Base-by-base conservation (phyloP, 2,888 invertebrate genomes). In the Nymphalis polychloros region DNA sequence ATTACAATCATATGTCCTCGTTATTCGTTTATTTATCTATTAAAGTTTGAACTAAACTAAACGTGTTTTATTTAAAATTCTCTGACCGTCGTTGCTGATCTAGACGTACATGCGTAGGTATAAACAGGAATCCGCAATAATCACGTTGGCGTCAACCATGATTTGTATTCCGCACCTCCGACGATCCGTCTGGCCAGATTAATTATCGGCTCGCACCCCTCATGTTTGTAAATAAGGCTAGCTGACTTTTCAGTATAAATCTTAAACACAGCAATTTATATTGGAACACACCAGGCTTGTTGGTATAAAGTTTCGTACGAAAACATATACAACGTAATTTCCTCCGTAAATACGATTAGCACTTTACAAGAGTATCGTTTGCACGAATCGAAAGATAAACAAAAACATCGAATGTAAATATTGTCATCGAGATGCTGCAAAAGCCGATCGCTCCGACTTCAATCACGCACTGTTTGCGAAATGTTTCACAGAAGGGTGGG, bases 211-310 rank as follows among this genome's bases (percentile, higher is more conserved):
- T 80, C 81, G 74, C 81, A 78, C 84, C 82, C 87, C 89, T 86
- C 82, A 87, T 90, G 91, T 90, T 91, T 90, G 84, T 88, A 90
- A 91, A 92, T 91, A 89, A 92, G 88, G 81, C 75, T 79, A 80
- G 78, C 60, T 82, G 85, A 86, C 84, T 87, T 88, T 84, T 83
- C 84, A 85, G 80, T 81, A 81, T 84, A 69, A 62, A 70, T 73
- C 73, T 72, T 63, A 59, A 65, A 64, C 60, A 61, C 27, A 67
- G 41, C 19, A 10, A 60, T 48, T 10, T 35, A 10, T 60, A 59
- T 63, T 23, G 31, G 10, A n/a, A 47, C 57, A 31, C 23, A 67
- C 23, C 20, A 55, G 31, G 8, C 31, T 27, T 27, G 35, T 41
- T 57, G 41, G 19, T 19, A 19, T 41, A 1, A 41, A 17, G 27